These are phyloP conservation scores for Glossophaga mutica DNA, from an alignment of 2,797 vertebrate genomes.

Conservation along the genomic window DNA sequence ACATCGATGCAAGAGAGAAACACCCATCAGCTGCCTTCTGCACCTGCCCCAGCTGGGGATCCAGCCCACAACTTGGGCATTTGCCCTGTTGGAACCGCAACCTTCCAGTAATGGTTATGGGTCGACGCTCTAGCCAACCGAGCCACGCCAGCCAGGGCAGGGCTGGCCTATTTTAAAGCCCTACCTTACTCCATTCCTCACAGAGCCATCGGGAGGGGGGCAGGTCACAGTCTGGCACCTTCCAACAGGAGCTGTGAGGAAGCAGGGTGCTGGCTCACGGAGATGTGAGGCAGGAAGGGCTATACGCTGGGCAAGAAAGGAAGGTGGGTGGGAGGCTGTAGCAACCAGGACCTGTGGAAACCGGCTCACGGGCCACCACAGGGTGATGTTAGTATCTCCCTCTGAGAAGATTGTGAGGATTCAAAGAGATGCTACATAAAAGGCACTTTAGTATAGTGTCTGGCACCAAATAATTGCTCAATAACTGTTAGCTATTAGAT, in stretches of 20 bases:
- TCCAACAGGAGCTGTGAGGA: not conserved
- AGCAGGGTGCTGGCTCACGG: not conserved
- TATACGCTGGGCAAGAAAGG: not conserved
- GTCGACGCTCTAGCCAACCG: not conserved
- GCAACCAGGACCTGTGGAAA: not conserved
- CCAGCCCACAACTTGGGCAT: not conserved
- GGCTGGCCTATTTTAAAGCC: not conserved
- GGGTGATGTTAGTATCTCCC: not conserved
- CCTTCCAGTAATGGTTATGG: not conserved
- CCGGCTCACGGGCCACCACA: not conserved
- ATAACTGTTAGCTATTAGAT: slow-evolving; percentile 64
- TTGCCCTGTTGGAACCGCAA: not conserved
- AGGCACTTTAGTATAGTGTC: slow-evolving; percentile 53
- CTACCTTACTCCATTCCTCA: not conserved
- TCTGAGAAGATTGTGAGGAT: slow-evolving; percentile 22
- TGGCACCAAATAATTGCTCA: slow-evolving; percentile 63
- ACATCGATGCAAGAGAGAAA: not conserved
- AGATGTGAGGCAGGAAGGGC: not conserved
- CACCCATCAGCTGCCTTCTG: not conserved
- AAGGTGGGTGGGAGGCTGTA: not conserved
- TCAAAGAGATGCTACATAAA: slow-evolving; percentile 58
- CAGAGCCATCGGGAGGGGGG: not conserved
- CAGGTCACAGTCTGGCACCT: not conserved
- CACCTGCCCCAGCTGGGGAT: not conserved
- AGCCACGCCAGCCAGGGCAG: not conserved